Percentiles rank a stretch among this genome's conserved stretches.
phyloP scores from a whole-genome alignment of 2,797 vertebrate genomes.

The Rhabdophis nuchalis region DNA sequence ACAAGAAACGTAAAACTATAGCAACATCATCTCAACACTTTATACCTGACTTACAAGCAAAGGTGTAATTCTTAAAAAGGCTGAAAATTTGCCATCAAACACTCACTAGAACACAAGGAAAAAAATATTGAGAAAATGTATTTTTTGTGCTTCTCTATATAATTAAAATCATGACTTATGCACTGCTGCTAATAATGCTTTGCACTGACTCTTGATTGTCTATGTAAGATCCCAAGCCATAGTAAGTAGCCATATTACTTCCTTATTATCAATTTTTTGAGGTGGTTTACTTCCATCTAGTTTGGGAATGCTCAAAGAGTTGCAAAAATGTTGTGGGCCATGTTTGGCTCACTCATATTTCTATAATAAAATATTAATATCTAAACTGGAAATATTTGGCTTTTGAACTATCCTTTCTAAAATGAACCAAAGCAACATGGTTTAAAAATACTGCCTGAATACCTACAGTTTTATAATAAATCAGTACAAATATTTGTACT shows the following conservation, averaged over 20 bases:
- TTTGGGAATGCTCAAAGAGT: not conserved
- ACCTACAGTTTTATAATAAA: not conserved
- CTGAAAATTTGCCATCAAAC: constrained; percentile 46
- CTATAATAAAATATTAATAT: not conserved
- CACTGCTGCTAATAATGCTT: not conserved
- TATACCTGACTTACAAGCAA: constrained; percentile 50
- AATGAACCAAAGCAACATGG: not conserved
- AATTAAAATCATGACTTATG: constrained; percentile 39
- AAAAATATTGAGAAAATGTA: constrained; percentile 42
- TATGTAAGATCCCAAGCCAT: not conserved
- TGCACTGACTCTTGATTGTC: constrained; percentile 17
- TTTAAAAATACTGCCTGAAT: not conserved
- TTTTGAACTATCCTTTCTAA: not conserved
- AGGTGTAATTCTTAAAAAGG: constrained; percentile 46
- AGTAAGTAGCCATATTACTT: not conserved
- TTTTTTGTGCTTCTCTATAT: constrained; percentile 49
- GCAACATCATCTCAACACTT: constrained; percentile 53
- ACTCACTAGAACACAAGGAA: constrained; percentile 51
- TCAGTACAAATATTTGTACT: too few relatives aligned
- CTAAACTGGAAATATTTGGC: not conserved
- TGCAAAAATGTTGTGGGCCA: not conserved
- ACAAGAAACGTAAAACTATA: constrained; percentile 42
- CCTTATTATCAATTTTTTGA: not conserved
- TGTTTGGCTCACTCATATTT: not conserved
- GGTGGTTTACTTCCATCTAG: not conserved